Evolutionary conservation across 2,797 vertebrate species (phyloP), one percentile per base, ranked within the genome.

Genomic region (Synanceia verrucosa): DNA sequence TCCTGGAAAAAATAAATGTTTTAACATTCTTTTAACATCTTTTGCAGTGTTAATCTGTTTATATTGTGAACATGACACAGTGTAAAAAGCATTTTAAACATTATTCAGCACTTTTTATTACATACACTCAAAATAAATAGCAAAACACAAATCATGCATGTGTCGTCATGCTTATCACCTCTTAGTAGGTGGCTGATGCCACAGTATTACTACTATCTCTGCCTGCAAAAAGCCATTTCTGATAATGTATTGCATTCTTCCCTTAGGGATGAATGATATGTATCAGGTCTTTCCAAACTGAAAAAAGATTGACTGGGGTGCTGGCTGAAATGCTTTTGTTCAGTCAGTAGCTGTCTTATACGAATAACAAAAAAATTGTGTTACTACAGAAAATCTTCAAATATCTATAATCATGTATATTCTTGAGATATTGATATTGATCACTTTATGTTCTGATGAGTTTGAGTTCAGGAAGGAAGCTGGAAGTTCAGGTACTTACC

Each of bases 1-100:
- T 80, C 2, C 5, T 53, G 5, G 3, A 18, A 71, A 69, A 61
- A 86, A 87, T 77, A 79, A 83, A 87, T 59, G 2, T 68, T 72
- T 81, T 19, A 53, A 56, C 4, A 0, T 23, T 62, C 18, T 46
- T 33, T 44, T 56, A 19, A 50, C 2, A 21, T 0, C 28, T 53
- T 43, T 41, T 41, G 16, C 1, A 48, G 4, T 0, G n/a, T 16
- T n/a, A 23, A 41, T 2, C 0, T 39, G 11, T 47, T 57, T 12
- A 13, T 29, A 11, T n/a, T 44, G 18, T n/a, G n/a, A n/a, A n/a
- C n/a, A n/a, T n/a, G n/a, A n/a, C n/a, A n/a, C n/a, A n/a, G n/a
- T n/a, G n/a, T n/a, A n/a, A n/a, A n/a, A n/a, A n/a, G n/a, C n/a
- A n/a, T n/a, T n/a, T n/a, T n/a, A n/a, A n/a, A n/a, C n/a, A n/a